Evolutionary conservation across 2,113 vertebrate genomes (phyloP).

Genomic region (Gallinago jamesoni): DNA sequence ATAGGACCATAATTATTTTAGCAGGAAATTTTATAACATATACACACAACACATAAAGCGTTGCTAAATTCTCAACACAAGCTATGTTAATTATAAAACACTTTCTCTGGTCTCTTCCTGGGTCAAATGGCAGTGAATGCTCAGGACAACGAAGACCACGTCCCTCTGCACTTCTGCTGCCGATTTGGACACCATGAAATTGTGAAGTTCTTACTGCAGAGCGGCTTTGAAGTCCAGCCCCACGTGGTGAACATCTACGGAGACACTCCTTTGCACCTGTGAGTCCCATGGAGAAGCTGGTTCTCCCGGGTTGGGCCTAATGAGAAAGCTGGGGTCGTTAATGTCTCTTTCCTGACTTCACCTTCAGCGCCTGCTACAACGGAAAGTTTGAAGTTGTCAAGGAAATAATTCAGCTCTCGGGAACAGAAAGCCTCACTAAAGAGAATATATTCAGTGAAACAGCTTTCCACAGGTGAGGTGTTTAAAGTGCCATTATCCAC

Average conservation of each 20-base stretch:
- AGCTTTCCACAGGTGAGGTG: conserved; percentile 87
- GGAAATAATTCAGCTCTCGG: conserved; percentile 87
- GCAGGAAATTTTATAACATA: neutral
- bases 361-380: conserved; percentile 88
- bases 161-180: conserved; percentile 92
- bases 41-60: neutral
- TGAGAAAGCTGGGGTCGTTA: neutral
- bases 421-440: conserved; percentile 89
- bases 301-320: accelerated
- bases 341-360: neutral
- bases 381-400: conserved; percentile 87
- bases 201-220: conserved; percentile 85
- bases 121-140: conserved; percentile 82
- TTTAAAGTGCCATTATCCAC: neutral
- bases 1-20: neutral
- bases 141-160: conserved; percentile 92
- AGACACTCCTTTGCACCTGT: conserved; percentile 92
- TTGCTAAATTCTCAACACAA: neutral
- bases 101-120: neutral
- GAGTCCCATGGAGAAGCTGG: conserved; percentile 15
- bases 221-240: conserved; percentile 82
- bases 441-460: conserved; percentile 98
- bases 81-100: neutral
- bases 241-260: conserved; percentile 94
- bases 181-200: conserved; percentile 88